phyloP scores from a whole-genome alignment of 2,888 invertebrate genomes.

The Cryptocheilus praepositus region DNA sequence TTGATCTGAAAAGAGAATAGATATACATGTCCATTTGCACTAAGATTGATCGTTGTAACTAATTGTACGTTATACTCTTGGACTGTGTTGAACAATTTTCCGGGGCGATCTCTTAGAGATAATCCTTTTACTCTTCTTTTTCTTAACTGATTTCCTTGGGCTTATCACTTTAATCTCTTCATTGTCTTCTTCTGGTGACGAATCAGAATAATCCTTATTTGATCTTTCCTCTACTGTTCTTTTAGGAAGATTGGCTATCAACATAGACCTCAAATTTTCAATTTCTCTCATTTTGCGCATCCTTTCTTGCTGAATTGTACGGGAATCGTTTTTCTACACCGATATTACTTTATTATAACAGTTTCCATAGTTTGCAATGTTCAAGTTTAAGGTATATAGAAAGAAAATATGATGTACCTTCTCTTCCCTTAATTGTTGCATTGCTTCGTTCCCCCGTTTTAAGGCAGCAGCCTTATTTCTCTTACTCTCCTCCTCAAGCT shows the following conservation, averaged over 20 bases:
- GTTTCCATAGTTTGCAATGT: conserved; percentile 18
- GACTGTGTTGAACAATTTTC: conserved; percentile 46
- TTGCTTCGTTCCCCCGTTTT: conserved; percentile 73
- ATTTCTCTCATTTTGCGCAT: conserved; percentile 71
- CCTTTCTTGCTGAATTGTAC: conserved; percentile 56
- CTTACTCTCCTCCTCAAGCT: conserved; percentile 55
- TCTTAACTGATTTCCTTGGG: conserved; percentile 20
- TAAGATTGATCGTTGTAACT: neutral
- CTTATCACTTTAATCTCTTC: conserved; percentile 14
- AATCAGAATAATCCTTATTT: conserved; percentile 14
- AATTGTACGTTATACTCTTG: conserved; percentile 34
- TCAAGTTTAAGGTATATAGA: conserved; percentile 2
- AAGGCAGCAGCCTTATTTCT: conserved; percentile 66
- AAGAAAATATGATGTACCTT: conserved; percentile 58
- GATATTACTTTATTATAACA: conserved; percentile 18
- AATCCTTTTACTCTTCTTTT: conserved; percentile 35
- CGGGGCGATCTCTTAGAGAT: conserved; percentile 48
- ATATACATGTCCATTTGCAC: neutral
- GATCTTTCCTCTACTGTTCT: conserved; percentile 15
- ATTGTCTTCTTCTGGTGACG: neutral
- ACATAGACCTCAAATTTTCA: conserved; percentile 74
- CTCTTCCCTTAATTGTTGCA: conserved; percentile 63
- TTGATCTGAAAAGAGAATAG: neutral
- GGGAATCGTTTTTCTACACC: conserved; percentile 52
- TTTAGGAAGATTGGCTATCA: conserved; percentile 68